phyloP scores from a whole-genome alignment of 2,888 invertebrate species.

The Lepidonotus clava region DNA sequence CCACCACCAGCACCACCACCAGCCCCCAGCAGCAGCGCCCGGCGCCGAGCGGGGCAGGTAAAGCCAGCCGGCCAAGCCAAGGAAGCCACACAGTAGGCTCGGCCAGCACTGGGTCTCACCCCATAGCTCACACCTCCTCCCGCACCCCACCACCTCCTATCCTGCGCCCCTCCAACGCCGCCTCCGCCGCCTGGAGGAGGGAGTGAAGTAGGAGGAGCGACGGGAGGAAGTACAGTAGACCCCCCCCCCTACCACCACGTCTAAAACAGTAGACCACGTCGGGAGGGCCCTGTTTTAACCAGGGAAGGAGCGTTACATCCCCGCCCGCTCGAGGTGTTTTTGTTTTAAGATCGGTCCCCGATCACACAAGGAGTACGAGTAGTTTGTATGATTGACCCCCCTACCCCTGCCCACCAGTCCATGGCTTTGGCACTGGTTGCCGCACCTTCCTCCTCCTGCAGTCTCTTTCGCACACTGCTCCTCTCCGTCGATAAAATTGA shows the following conservation, averaged over 20 bases:
- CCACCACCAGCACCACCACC: conserved; percentile 16
- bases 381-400: background rate
- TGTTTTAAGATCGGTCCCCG: too few species aligned
- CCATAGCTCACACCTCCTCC: conserved; percentile 31
- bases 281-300: too few species aligned
- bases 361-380: background rate
- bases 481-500: conserved; percentile 48
- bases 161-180: conserved; percentile 5
- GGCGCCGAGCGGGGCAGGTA: conserved; percentile 15
- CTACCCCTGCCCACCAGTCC: background rate
- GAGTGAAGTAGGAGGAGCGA: background rate
- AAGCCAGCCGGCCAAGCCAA: conserved; percentile 33
- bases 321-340: too few species aligned
- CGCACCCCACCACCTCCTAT: background rate
- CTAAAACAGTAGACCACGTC: background rate
- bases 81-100: conserved; percentile 40
- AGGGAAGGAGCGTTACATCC: too few species aligned
- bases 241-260: background rate
- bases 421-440: too few species aligned
- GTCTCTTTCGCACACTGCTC: conserved; percentile 37
- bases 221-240: background rate
- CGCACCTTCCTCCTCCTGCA: conserved; percentile 19
- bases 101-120: conserved; percentile 43
- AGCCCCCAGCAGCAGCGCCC: background rate
- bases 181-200: background rate